Base-by-base conservation (phyloP, 2,113 vertebrate genomes). In the Catharus fuscescens region DNA sequence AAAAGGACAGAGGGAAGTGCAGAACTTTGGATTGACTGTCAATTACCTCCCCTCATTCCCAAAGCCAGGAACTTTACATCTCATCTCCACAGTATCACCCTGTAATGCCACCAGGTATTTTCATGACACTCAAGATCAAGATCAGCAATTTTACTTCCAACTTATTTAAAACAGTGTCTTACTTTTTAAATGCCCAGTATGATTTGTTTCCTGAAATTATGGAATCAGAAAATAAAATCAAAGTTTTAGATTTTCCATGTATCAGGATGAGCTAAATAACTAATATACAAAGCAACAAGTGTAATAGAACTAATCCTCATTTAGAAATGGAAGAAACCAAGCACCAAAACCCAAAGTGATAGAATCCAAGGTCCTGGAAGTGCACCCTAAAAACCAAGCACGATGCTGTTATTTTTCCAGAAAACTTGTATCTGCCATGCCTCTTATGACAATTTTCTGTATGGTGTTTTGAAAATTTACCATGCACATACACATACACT, bases 401-500 rank as follows among this genome's bases (percentile, higher is more conserved):
- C 19, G 15, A 47, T 5, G 31, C 8, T 9, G 44, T 2, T 31
- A 14, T 44, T 57, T 85, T 48, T 34, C 42, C 65, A 87, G 14
- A 79, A 70, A n/a, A n/a, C n/a, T n/a, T n/a, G n/a, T n/a, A n/a
- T n/a, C n/a, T n/a, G n/a, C n/a, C n/a, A n/a, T n/a, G n/a, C n/a
- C n/a, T n/a, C n/a, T n/a, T n/a, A n/a, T n/a, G n/a, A n/a, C n/a
- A n/a, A 18, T 60, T 88, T 32, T 40, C 45, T 53, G 29, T 18
- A 18, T 0, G 0, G 14, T 9, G 17, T 47, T 85, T 38, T 81
- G 44, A 44, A 62, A 59, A 31, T 20, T n/a, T 47, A 7, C 9
- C 1, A 0, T 2, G 17, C 4, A 2, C 31, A 13, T 2, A 9
- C 6, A 45, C 5, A 3, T 9, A 4, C 34, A 19, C 14, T 20